phyloP scores from a whole-genome alignment of 2,888 invertebrate genomes.

The Conomelus anceps region DNA sequence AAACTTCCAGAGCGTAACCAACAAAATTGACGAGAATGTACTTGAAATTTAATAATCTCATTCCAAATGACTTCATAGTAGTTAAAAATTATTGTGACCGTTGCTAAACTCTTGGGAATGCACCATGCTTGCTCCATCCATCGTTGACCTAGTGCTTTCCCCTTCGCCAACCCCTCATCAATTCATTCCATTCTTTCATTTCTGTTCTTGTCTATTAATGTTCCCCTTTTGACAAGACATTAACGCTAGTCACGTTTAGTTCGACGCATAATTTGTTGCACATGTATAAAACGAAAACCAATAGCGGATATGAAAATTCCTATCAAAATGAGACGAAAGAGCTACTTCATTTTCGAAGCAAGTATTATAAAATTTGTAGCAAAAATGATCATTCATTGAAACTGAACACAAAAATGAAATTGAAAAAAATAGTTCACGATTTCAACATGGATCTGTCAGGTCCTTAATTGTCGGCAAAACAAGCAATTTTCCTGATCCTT shows the following conservation, averaged over 20 bases:
- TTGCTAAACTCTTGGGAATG: too few species aligned
- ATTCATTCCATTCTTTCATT: not conserved
- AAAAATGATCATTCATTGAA: too few species aligned
- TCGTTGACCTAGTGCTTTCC: not conserved
- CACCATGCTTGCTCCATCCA: not conserved
- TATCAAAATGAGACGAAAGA: not conserved
- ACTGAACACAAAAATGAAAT: too few species aligned
- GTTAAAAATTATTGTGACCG: not conserved
- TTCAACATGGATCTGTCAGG: too few species aligned
- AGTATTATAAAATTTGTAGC: too few species aligned
- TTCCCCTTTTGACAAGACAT: not conserved
- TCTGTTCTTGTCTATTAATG: not conserved
- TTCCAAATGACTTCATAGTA: too few species aligned
- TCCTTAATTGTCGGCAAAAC: too few species aligned
- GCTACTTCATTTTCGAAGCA: too few species aligned
- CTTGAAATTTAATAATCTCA: not conserved
- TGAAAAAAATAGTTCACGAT: too few species aligned
- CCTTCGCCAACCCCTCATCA: not conserved
- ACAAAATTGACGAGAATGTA: not conserved
- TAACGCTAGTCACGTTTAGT: not conserved
- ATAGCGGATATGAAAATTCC: not conserved
- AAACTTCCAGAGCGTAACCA: not conserved
- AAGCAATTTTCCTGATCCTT: too few species aligned
- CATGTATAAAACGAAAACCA: not conserved
- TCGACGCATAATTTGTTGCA: not conserved